Conservation (phyloP, 2,888 invertebrate species). For the Microplitis manilae region DNA sequence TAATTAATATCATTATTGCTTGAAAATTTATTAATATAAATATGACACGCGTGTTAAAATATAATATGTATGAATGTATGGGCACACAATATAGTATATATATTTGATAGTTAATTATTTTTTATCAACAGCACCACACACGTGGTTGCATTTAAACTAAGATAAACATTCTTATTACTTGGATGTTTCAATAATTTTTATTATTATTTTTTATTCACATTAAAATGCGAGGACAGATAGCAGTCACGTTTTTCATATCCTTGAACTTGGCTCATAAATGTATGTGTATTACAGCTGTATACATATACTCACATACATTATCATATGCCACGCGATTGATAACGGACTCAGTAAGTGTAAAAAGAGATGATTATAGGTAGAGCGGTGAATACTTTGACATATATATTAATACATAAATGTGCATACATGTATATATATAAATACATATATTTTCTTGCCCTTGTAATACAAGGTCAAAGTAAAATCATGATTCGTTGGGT, state of each 20-base stretch:
- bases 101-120: background rate
- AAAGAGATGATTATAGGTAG: constrained; percentile 28
- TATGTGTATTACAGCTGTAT: constrained; percentile 22
- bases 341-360: constrained; percentile 44
- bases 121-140: background rate
- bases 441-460: constrained; percentile 40
- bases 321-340: constrained; percentile 54
- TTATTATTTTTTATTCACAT: constrained; percentile 13
- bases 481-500: constrained; percentile 31
- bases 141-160: background rate
- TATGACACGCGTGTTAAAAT: too few species aligned
- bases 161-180: constrained; percentile 8
- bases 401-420: constrained; percentile 11
- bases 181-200: constrained; percentile 16
- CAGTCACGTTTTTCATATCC: constrained; percentile 54
- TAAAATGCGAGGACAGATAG: constrained; percentile 43
- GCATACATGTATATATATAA: constrained; percentile 12
- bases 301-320: constrained; percentile 46
- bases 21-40: too few species aligned
- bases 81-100: background rate
- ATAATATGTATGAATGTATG: background rate
- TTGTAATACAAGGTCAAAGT: constrained; percentile 40
- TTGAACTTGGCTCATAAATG: constrained; percentile 58
- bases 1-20: too few species aligned
- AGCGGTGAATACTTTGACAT: constrained; percentile 7